phyloP scores from a whole-genome alignment of 2,797 vertebrate species.

The Nyctibius grandis region DNA sequence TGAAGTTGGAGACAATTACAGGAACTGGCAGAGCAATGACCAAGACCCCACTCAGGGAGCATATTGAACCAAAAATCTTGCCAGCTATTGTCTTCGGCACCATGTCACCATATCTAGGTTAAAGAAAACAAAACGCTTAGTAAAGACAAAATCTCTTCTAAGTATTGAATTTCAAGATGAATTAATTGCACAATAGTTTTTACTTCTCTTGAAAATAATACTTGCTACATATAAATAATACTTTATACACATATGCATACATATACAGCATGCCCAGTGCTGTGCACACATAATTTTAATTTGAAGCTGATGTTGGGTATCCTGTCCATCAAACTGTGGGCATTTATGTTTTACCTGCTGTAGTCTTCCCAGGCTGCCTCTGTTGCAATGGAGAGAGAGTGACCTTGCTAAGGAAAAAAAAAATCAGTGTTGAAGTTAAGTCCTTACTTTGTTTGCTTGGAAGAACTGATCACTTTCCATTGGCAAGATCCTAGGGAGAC shows the following conservation, averaged over 20 bases:
- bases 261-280: background rate
- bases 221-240: background rate
- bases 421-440: background rate
- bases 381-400: background rate
- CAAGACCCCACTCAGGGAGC: constrained; percentile 91
- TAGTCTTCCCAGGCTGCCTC: background rate
- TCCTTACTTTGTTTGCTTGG: background rate
- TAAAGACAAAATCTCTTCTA: background rate
- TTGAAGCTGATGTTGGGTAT: background rate
- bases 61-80: constrained; percentile 94
- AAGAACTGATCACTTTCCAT: background rate
- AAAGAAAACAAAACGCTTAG: constrained; percentile 4
- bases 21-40: constrained; percentile 95
- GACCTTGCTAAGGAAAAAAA: background rate
- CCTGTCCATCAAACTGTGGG: background rate
- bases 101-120: constrained; percentile 92
- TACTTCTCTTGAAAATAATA: background rate
- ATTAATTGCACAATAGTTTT: background rate
- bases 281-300: background rate
- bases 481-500: background rate
- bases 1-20: constrained; percentile 97
- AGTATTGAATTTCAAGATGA: background rate
- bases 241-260: background rate
- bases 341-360: background rate
- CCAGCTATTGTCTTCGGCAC: constrained; percentile 97